Evolutionary conservation across 1,140 invertebrate genomes (phyloP), one percentile per base, ranked within the genome.

Genomic region (Bombus consobrinus): DNA sequence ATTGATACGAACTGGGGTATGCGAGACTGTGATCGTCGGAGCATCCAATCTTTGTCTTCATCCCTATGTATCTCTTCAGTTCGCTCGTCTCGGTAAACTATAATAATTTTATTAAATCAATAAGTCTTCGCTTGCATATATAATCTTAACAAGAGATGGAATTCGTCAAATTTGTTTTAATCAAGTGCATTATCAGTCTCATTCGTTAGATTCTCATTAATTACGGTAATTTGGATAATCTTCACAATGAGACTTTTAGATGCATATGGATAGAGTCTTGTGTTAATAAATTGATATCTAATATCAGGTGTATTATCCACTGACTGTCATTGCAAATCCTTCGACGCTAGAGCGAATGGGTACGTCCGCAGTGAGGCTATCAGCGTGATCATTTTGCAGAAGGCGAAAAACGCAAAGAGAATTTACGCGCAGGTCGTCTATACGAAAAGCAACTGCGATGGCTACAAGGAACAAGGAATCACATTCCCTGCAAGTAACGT

Each of bases 281-380:
- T 22, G 12, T 9, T 22, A 59, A 76, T 37, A 28, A 32, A 37
- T 64, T 8, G 75, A 75, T 3, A 28, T 73, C 32, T 1, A 18
- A 74, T 71, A 72, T 22, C 34, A 94, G 98, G 98, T 71, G 98
- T 99, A 91, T 94, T 99, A 18, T 97, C 98, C 1, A 92, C 95
- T 1, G 98, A 99, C 86, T 99, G 99, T 10, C 96, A 95, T 71
- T 99, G 98, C 94, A 98, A 98, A 93, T 97, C 97, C 57, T 99
- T 99, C 93, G 99, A 99, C 94, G 97, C 97, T 76, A 96, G 96
- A 85, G 97, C 97, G 0, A 96, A 97, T 87, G 97, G 97, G 1
- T 98, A 98, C 90, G 96, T 96, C 0, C 95, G 97, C n/a, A 97
- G 97, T 9, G 97, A 98, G 95, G 97, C 98, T 1, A 96, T 99